phyloP scores from a whole-genome alignment of 2,113 vertebrate genomes.

The Campylomormyrus tamandua region DNA sequence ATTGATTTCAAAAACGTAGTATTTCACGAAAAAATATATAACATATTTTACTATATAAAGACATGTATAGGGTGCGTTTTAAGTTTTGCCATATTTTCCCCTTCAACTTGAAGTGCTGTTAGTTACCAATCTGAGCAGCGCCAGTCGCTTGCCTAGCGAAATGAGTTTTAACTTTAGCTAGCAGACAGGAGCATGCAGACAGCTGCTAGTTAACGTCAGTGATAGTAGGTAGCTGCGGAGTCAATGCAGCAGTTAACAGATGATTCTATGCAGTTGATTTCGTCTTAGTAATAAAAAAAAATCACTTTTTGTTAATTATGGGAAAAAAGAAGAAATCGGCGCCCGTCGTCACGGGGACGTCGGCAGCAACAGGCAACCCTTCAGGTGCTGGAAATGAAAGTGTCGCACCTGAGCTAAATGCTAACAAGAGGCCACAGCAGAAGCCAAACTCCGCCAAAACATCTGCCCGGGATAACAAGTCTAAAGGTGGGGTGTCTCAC shows the following conservation, averaged over 20 bases:
- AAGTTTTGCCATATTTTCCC: background rate
- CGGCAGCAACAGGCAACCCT: constrained; percentile 25
- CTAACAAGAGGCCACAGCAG: constrained; percentile 44
- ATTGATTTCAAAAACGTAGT: background rate
- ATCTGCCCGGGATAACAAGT: constrained; percentile 51
- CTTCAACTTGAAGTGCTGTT: background rate
- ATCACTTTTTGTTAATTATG: constrained; percentile 49
- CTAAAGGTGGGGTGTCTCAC: constrained; percentile 49
- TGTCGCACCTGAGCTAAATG: constrained; percentile 44
- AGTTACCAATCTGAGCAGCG: background rate
- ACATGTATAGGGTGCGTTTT: background rate
- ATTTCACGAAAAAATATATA: background rate
- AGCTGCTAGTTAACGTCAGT: background rate
- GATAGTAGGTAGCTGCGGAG: background rate
- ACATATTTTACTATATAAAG: background rate
- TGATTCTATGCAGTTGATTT: background rate
- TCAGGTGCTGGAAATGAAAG: constrained; percentile 46
- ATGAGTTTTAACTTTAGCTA: constrained; percentile 4
- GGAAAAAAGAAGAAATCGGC: constrained; percentile 84
- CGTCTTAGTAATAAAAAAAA: background rate
- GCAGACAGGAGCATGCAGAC: background rate
- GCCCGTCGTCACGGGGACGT: constrained; percentile 30
- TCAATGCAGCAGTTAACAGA: background rate
- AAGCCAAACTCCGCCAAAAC: constrained; percentile 40
- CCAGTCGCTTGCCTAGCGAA: background rate